Conservation (phyloP, 2,888 invertebrate genomes). For the Theretra japonica region DNA sequence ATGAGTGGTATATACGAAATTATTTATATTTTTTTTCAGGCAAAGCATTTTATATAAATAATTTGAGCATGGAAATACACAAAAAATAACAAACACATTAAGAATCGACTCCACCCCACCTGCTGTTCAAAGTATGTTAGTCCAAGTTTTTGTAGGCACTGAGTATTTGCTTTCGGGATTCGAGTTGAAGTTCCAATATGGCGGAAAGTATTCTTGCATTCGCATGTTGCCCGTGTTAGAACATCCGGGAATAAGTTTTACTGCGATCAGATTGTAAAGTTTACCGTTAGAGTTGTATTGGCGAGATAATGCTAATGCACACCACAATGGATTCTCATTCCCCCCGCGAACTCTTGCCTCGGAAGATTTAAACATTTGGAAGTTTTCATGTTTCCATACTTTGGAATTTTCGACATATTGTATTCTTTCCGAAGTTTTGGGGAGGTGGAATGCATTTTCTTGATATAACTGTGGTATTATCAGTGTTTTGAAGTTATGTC, state of each 20-base stretch:
- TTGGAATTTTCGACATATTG: not conserved
- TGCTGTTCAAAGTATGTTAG: slow-evolving; percentile 59
- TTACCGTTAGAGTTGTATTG: slow-evolving; percentile 47
- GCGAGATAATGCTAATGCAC: slow-evolving; percentile 36
- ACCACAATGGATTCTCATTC: slow-evolving; percentile 8
- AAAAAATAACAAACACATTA: slow-evolving; percentile 20
- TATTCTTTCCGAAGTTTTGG: no score
- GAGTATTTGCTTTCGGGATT: slow-evolving; percentile 80
- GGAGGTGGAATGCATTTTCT: no score
- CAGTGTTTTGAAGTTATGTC: no score
- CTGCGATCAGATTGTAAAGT: slow-evolving; percentile 72
- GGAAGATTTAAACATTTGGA: not conserved
- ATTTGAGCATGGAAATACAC: not conserved
- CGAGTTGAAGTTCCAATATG: slow-evolving; percentile 76
- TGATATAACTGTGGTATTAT: no score
- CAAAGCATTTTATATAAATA: not conserved
- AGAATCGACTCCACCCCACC: slow-evolving; percentile 48
- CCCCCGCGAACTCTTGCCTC: not conserved
- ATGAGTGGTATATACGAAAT: no score
- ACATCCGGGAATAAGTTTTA: slow-evolving; percentile 69
- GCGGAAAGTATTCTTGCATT: slow-evolving; percentile 77
- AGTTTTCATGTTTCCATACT: not conserved
- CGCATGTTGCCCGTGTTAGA: slow-evolving; percentile 67
- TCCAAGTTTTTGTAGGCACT: slow-evolving; percentile 78
- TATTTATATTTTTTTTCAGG: no score